These are phyloP conservation scores for Ectropis grisescens DNA, from an alignment of 1,140 invertebrate genomes.

Conservation along the genomic window DNA sequence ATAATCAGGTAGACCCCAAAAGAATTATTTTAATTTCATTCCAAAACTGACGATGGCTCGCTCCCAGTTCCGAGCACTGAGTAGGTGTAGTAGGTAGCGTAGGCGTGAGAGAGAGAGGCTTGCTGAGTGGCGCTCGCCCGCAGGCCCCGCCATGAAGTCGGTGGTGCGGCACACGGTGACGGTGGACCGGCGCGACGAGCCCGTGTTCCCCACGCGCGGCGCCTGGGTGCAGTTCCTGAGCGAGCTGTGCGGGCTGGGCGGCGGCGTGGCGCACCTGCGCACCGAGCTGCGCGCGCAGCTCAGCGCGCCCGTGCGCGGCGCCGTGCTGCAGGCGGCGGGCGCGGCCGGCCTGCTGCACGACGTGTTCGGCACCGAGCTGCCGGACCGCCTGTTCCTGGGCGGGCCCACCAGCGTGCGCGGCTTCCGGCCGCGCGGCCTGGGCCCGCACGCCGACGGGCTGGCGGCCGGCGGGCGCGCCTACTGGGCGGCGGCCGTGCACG, in stretches of 20 bases:
- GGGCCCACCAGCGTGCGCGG: slow-evolving; percentile 88
- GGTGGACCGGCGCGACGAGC: slow-evolving; percentile 83
- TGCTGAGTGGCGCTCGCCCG: slow-evolving; percentile 2
- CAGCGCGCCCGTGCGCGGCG: slow-evolving; percentile 82
- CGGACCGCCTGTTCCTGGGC: slow-evolving; percentile 89
- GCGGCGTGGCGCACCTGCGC: slow-evolving; percentile 88
- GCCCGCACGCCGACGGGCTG: slow-evolving; percentile 82
- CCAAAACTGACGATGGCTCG: neutral
- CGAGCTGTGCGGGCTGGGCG: slow-evolving; percentile 84
- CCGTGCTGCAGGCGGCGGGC: slow-evolving; percentile 81
- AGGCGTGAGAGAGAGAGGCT: neutral
- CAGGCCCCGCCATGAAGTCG: slow-evolving; percentile 88
- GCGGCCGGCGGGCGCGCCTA: slow-evolving; percentile 80
- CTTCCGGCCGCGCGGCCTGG: slow-evolving; percentile 85
- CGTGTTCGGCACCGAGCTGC: slow-evolving; percentile 76
- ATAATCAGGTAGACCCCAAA: no score
- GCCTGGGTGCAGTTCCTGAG: slow-evolving; percentile 76
- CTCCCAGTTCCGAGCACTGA: neutral
- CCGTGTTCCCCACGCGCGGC: slow-evolving; percentile 83
- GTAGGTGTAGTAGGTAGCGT: neutral
- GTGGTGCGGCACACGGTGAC: slow-evolving; percentile 82
- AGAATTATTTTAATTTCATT: no score
- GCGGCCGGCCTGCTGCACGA: slow-evolving; percentile 79
- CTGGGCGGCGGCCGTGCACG: slow-evolving; percentile 85
- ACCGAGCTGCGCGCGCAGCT: slow-evolving; percentile 84